Conservation (phyloP, 2,888 invertebrate species). For the Drosophila cyrtoloma region DNA sequence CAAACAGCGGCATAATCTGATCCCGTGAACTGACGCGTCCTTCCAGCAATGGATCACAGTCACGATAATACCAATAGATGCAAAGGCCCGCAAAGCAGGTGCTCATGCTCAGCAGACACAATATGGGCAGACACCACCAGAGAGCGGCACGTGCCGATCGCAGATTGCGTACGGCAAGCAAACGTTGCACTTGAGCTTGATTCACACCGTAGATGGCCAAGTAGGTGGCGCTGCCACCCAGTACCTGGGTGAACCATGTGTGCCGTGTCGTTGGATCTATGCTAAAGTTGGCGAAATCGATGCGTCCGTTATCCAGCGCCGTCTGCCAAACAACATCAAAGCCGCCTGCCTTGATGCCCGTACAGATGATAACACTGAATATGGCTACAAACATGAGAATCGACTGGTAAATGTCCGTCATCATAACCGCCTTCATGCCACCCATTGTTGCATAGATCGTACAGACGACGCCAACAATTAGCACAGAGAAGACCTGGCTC, state of each 20-base stretch:
- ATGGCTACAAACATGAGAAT: constrained; percentile 94
- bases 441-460: constrained; percentile 95
- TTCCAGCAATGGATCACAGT: constrained; percentile 91
- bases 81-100: constrained; percentile 93
- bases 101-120: constrained; percentile 89
- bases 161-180: constrained; percentile 90
- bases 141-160: constrained; percentile 90
- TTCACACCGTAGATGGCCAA: constrained; percentile 94
- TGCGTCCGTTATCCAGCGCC: constrained; percentile 89
- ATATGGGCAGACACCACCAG: constrained; percentile 93
- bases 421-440: constrained; percentile 95
- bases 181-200: constrained; percentile 92
- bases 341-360: constrained; percentile 89
- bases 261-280: constrained; percentile 93
- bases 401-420: constrained; percentile 95
- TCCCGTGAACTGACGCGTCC: constrained; percentile 89
- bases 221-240: constrained; percentile 93
- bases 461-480: constrained; percentile 89
- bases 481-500: constrained; percentile 89
- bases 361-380: constrained; percentile 91
- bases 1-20: constrained; percentile 93
- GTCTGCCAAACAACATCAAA: constrained; percentile 89
- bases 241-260: constrained; percentile 92
- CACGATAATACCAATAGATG: constrained; percentile 92
- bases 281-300: constrained; percentile 90